These are phyloP conservation scores for Maniola jurtina DNA, from an alignment of 1,140 invertebrate genomes.

Conservation along the genomic window DNA sequence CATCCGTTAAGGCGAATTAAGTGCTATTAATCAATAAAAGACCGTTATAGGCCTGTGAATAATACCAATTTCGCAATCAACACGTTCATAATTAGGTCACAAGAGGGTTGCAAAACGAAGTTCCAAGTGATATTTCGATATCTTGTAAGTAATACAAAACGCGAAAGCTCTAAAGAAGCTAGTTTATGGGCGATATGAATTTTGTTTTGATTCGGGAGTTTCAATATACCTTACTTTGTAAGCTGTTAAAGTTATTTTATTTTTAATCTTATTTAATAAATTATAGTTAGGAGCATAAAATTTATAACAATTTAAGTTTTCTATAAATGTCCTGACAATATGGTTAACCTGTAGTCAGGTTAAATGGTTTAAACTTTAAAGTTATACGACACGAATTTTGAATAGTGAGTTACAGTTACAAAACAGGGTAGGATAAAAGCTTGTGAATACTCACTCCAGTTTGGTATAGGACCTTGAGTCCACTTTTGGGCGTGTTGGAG, in stretches of 20 bases:
- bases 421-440: background rate
- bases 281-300: no score
- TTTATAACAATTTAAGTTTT: no score
- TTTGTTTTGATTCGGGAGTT: background rate
- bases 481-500: constrained; percentile 51
- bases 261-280: no score
- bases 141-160: constrained; percentile 15
- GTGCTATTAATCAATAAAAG: constrained; percentile 25
- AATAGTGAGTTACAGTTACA: background rate
- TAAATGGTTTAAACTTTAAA: background rate
- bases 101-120: constrained; percentile 23
- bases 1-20: constrained; percentile 29
- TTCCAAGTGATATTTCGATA: constrained; percentile 21
- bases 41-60: constrained; percentile 23
- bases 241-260: background rate
- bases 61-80: constrained; percentile 31
- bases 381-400: background rate
- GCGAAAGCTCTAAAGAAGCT: constrained; percentile 12
- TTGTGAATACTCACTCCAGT: constrained; percentile 61
- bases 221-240: background rate
- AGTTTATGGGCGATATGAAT: background rate
- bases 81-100: constrained; percentile 28
- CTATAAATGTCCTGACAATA: no score
- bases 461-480: constrained; percentile 68
- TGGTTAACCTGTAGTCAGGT: background rate